phyloP scores from a whole-genome alignment of 92 coral and sea anemone genomes.

The Porites divaricata region DNA sequence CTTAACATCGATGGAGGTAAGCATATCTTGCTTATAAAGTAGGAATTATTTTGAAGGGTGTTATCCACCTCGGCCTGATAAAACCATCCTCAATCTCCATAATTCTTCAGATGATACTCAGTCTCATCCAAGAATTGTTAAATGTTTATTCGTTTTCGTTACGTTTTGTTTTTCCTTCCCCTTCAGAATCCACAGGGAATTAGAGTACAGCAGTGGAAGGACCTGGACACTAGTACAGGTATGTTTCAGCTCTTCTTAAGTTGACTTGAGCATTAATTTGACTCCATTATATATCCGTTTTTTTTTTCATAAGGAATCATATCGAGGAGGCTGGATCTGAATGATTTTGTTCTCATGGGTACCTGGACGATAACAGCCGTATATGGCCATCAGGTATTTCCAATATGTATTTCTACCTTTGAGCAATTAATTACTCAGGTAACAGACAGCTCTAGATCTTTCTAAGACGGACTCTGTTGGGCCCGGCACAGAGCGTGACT shows the following conservation, averaged over 20 bases:
- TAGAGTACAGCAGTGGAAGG: constrained; percentile 86
- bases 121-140: too few species aligned
- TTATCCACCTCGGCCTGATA: too few species aligned
- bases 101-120: too few species aligned
- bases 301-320: constrained; percentile 70
- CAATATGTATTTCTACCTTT: not conserved
- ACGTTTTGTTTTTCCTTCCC: not conserved
- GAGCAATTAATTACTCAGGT: not conserved
- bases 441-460: too few species aligned
- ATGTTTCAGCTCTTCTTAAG: not conserved
- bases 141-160: not conserved
- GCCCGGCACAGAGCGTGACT: too few species aligned
- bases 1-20: too few species aligned
- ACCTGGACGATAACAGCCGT: constrained; percentile 93
- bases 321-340: constrained; percentile 64
- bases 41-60: too few species aligned
- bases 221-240: constrained; percentile 80
- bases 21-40: too few species aligned
- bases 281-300: not conserved
- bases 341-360: constrained; percentile 73
- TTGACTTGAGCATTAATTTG: not conserved
- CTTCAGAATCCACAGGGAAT: constrained; percentile 91
- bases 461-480: too few species aligned
- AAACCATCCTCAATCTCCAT: too few species aligned
- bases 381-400: constrained; percentile 78